Conservation (phyloP, 2,113 vertebrate species). For the Hoplias malabaricus region DNA sequence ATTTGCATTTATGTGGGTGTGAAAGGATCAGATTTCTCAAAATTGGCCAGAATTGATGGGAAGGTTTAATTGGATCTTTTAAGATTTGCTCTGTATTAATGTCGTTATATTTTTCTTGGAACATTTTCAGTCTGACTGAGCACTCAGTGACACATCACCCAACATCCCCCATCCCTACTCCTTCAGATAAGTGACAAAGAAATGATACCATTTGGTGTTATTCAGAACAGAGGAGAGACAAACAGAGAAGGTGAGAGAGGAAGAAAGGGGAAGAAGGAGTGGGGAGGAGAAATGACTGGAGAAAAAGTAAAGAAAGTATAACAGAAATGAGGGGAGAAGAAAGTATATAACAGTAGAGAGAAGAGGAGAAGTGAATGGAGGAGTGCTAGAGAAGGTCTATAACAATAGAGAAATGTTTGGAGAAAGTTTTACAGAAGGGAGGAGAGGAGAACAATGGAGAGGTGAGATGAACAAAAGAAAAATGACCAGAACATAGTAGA, state of each 20-base stretch:
- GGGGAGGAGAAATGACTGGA: background rate
- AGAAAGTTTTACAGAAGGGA: background rate
- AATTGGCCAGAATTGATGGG: background rate
- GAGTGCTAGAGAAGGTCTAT: background rate
- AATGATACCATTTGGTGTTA: too few species aligned
- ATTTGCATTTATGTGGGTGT: background rate
- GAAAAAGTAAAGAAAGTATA: too few species aligned
- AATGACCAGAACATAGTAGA: background rate
- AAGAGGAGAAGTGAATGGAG: background rate
- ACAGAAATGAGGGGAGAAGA: conserved; percentile 47
- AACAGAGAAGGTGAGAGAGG: background rate
- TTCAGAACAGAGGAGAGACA: background rate
- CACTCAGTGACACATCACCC: too few species aligned
- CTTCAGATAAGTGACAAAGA: too few species aligned
- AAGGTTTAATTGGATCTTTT: background rate
- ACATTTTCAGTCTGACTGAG: background rate
- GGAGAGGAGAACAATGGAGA: background rate
- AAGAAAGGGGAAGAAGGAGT: background rate
- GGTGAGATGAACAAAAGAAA: background rate
- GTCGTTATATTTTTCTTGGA: background rate
- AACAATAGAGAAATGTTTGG: too few species aligned
- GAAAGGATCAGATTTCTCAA: background rate
- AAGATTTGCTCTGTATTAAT: background rate
- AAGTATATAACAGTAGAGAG: conserved; percentile 17
- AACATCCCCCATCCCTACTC: too few species aligned